phyloP scores from a whole-genome alignment of 1,140 invertebrate genomes.

The Neodiprion fabricii region DNA sequence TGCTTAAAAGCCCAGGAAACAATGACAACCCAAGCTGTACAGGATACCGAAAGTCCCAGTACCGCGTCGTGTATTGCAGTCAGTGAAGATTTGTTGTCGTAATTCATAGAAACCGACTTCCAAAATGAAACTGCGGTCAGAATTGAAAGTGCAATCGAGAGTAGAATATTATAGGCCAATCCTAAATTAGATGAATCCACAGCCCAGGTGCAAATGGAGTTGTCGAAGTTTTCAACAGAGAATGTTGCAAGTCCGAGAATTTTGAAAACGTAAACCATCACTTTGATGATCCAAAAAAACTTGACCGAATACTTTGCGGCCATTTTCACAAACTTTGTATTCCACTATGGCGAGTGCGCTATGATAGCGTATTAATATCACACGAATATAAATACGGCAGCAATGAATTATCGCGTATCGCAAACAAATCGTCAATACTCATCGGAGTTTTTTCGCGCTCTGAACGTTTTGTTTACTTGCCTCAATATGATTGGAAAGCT shows the following conservation, averaged over 20 bases:
- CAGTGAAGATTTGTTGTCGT: constrained; percentile 2
- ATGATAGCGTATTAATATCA: too few species aligned
- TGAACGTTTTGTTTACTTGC: too few species aligned
- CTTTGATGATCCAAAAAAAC: neutral
- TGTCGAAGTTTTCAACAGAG: neutral
- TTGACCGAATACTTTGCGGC: neutral
- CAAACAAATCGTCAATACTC: too few species aligned
- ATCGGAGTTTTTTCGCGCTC: too few species aligned
- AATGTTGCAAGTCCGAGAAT: constrained; percentile 30
- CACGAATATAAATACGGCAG: too few species aligned
- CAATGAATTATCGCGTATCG: too few species aligned
- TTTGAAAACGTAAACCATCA: constrained; percentile 22
- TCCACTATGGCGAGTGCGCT: too few species aligned
- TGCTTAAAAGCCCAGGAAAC: constrained; percentile 17
- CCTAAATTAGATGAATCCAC: constrained; percentile 9
- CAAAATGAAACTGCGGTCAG: neutral
- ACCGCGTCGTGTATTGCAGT: constrained; percentile 16
- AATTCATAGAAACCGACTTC: neutral
- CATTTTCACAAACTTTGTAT: too few species aligned
- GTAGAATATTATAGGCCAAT: constrained; percentile 24
- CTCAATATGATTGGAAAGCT: too few species aligned
- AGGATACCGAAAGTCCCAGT: neutral
- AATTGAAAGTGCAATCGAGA: neutral
- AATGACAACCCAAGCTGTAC: constrained; percentile 13
- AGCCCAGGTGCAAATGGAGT: neutral